A percentile compares a stretch with the other conserved stretches of the same genome.
These are phyloP conservation scores for Amblyopsis hoosieri DNA, from an alignment of 2,797 vertebrate species.

Conservation along the genomic window DNA sequence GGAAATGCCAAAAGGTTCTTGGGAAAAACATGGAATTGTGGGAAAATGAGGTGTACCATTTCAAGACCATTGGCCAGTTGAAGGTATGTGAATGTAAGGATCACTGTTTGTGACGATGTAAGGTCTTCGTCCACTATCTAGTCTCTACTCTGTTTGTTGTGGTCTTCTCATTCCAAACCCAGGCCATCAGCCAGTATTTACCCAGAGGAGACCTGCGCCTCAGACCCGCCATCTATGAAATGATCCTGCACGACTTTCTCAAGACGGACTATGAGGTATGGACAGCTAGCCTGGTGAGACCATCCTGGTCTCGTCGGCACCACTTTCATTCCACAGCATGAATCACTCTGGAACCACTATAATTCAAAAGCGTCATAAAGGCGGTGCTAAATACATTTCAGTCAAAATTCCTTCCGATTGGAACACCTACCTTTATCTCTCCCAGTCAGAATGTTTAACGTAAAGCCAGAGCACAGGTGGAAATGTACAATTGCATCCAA, in stretches of 20 bases:
- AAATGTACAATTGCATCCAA: no score
- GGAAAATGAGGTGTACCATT: slow-evolving; percentile 97
- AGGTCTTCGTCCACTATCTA: neutral
- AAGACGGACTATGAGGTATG: slow-evolving; percentile 95
- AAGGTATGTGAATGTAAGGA: slow-evolving; percentile 73
- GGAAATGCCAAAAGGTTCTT: slow-evolving; percentile 98
- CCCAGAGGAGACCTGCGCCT: slow-evolving; percentile 93
- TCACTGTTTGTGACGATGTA: neutral
- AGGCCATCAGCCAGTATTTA: slow-evolving; percentile 97
- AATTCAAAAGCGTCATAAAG: no score
- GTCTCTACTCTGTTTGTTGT: neutral
- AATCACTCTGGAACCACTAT: no score
- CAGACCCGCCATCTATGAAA: slow-evolving; percentile 96
- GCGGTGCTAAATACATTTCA: no score
- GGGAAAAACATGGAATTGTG: slow-evolving; percentile 98
- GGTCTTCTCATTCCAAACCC: slow-evolving; percentile 21
- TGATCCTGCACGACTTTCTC: slow-evolving; percentile 97
- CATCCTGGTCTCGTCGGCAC: no score
- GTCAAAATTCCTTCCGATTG: no score
- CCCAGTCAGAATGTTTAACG: no score
- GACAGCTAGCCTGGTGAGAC: no score
- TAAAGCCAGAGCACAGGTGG: no score
- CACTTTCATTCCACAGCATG: no score
- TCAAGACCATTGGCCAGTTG: slow-evolving; percentile 95
- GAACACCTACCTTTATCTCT: no score